These are phyloP conservation scores for Drosophila varians DNA, from an alignment of 1,140 invertebrate genomes.

Conservation along the genomic window DNA sequence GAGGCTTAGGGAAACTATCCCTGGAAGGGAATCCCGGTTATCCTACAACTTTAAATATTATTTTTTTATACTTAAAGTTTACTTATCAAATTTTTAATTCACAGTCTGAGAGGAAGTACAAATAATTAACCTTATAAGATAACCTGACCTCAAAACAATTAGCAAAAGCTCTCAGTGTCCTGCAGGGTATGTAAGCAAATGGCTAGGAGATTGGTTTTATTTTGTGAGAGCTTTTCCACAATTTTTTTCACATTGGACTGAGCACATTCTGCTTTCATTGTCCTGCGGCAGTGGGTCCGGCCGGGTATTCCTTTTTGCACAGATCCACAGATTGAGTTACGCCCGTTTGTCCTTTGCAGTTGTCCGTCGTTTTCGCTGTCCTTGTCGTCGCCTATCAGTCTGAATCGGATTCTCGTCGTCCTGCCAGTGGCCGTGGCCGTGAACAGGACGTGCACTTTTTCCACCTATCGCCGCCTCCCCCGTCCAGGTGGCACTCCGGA, in stretches of 20 bases:
- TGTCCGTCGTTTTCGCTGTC: slow-evolving; percentile 19
- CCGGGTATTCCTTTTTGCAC: slow-evolving; percentile 59
- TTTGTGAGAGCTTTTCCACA: slow-evolving; percentile 21
- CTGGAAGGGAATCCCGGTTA: not conserved
- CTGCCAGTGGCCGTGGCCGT: slow-evolving; percentile 36
- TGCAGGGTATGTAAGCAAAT: slow-evolving; percentile 36
- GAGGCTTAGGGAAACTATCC: not conserved
- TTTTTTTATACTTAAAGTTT: not conserved
- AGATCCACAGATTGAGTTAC: slow-evolving; percentile 70
- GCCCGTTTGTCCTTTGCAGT: slow-evolving; percentile 50
- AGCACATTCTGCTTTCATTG: slow-evolving; percentile 49
- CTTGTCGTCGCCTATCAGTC: slow-evolving; percentile 53
- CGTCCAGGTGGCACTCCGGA: not conserved
- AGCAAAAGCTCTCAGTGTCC: not conserved
- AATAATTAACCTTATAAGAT: not conserved
- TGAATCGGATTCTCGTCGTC: slow-evolving; percentile 25
- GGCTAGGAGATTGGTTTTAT: slow-evolving; percentile 30
- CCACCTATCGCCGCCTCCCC: not conserved
- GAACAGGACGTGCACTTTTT: slow-evolving; percentile 15
- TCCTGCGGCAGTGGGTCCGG: slow-evolving; percentile 48
- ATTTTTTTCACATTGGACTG: slow-evolving; percentile 1
- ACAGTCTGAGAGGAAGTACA: not conserved
- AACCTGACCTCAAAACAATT: not conserved
- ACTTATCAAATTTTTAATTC: not conserved
- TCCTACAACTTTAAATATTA: not conserved